These are phyloP conservation scores for Hippocampus mohnikei DNA, from an alignment of 2,113 vertebrate species.

Conservation along the genomic window DNA sequence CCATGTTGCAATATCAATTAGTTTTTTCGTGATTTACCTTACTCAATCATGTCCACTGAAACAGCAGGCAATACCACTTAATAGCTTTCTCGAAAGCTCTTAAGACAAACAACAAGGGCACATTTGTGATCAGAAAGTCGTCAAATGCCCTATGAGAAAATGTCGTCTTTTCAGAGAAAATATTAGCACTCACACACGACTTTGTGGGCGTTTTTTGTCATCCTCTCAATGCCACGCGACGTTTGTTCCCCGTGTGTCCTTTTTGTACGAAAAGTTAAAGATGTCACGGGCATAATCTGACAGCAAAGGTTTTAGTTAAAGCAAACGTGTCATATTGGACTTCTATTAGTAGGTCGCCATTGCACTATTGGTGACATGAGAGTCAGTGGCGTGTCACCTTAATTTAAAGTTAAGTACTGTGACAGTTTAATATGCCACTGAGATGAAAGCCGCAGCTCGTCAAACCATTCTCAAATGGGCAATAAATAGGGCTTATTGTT, in stretches of 20 bases:
- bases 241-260: constrained; percentile 72
- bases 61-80: background rate
- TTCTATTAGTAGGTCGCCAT: constrained; percentile 75
- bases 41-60: background rate
- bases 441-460: constrained; percentile 65
- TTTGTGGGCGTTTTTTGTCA: constrained; percentile 43
- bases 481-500: constrained; percentile 77
- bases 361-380: constrained; percentile 69
- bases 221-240: constrained; percentile 48
- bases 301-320: constrained; percentile 74
- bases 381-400: constrained; percentile 71
- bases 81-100: constrained; percentile 26
- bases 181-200: constrained; percentile 24
- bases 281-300: constrained; percentile 71
- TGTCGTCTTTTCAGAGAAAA: constrained; percentile 50
- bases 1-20: background rate
- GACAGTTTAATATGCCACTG: constrained; percentile 74
- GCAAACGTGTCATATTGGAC: constrained; percentile 69
- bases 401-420: constrained; percentile 70
- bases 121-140: constrained; percentile 39
- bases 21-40: no score
- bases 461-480: constrained; percentile 66
- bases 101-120: constrained; percentile 26
- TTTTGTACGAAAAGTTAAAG: constrained; percentile 70
- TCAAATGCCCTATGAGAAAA: constrained; percentile 37